Percentiles rank a stretch among this genome's conserved stretches.
Conservation (phyloP, 2,113 vertebrate species). For the Balaenoptera acutorostrata region DNA sequence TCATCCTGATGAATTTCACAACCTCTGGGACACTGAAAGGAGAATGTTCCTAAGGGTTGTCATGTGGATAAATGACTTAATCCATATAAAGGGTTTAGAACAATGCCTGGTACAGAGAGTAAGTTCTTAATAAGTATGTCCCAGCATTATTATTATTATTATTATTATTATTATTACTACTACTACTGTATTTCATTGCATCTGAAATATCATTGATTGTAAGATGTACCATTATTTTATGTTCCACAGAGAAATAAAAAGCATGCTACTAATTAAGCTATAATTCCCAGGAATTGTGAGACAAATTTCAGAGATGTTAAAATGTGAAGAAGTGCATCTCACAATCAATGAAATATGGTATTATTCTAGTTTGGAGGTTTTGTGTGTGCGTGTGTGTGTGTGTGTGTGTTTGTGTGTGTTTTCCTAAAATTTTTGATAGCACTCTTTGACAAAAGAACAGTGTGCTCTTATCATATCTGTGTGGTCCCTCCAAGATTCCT, state of each 20-base stretch:
- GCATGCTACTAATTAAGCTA: background rate
- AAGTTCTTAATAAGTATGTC: background rate
- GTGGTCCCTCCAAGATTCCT: background rate
- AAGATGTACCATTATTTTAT: background rate
- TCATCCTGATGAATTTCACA: background rate
- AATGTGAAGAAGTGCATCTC: background rate
- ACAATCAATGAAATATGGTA: background rate
- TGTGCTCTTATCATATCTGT: background rate
- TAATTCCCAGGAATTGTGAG: background rate
- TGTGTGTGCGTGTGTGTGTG: background rate
- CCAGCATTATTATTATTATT: background rate
- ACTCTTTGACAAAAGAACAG: background rate
- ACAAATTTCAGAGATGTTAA: background rate
- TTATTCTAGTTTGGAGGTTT: background rate
- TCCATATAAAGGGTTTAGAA: background rate
- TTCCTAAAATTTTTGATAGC: background rate
- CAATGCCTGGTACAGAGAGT: background rate
- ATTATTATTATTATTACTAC: background rate
- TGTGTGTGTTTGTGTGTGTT: background rate
- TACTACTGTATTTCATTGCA: background rate
- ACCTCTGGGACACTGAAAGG: background rate
- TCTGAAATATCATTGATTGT: background rate
- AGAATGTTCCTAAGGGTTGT: background rate
- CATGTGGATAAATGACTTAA: background rate
- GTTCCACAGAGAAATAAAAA: conserved; percentile 6